These are phyloP conservation scores for Lepus townsendii DNA, from an alignment of 2,797 vertebrate genomes.

Conservation along the genomic window DNA sequence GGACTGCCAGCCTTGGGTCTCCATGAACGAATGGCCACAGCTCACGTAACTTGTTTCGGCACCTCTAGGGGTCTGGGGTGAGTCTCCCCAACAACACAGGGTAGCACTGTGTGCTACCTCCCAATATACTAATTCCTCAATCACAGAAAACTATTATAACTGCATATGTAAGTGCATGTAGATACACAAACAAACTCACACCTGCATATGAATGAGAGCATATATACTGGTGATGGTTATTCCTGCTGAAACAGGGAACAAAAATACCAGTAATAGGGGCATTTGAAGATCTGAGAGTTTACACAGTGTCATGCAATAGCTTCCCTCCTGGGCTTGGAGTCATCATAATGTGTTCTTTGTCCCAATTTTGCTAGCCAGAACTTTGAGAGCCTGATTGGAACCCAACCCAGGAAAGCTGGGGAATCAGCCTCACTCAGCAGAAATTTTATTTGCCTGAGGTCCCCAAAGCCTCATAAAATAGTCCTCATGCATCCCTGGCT, in stretches of 20 bases:
- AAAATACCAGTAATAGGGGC: not conserved
- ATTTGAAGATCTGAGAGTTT: conserved; percentile 1
- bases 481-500: conserved; percentile 50
- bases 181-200: not conserved
- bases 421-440: conserved; percentile 44
- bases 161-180: too few relatives aligned
- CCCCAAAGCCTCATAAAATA: conserved; percentile 53
- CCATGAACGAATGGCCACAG: not conserved
- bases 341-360: conserved; percentile 27
- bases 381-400: not conserved
- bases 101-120: not conserved
- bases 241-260: not conserved
- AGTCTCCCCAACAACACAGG: not conserved
- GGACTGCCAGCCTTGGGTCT: not conserved
- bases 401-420: conserved; percentile 9
- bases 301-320: not conserved
- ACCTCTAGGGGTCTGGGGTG: not conserved
- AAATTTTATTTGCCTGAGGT: conserved; percentile 47
- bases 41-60: not conserved
- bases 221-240: not conserved
- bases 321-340: not conserved
- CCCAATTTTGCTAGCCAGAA: conserved; percentile 15
- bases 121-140: not conserved
- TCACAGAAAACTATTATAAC: not conserved
- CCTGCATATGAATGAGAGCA: not conserved